phyloP scores from a whole-genome alignment of 2,888 invertebrate species.

The Eledona agricola region DNA sequence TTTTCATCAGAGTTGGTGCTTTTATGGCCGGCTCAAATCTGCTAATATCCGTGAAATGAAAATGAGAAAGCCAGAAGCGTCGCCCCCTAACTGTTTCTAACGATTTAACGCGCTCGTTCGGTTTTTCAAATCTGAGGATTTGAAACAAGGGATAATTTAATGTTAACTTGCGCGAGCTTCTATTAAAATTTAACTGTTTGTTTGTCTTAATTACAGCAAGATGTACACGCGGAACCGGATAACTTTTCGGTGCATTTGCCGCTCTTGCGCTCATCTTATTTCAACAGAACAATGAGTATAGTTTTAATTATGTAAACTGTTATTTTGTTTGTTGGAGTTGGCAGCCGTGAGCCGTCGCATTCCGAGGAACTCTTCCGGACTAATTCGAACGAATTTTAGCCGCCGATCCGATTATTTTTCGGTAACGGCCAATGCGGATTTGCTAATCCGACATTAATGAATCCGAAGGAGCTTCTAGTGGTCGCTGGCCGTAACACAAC shows the following conservation, averaged over 20 bases:
- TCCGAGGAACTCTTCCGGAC: slow-evolving; percentile 24
- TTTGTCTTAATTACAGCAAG: slow-evolving; percentile 33
- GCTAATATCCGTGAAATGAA: slow-evolving; percentile 30
- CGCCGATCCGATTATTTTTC: background rate
- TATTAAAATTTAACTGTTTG: slow-evolving; percentile 27
- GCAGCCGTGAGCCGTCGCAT: slow-evolving; percentile 23
- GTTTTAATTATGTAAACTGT: slow-evolving; percentile 37
- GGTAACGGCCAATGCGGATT: background rate
- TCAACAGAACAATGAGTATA: slow-evolving; percentile 28
- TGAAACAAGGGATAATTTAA: slow-evolving; percentile 18
- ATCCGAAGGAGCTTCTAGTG: slow-evolving; percentile 10
- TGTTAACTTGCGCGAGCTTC: slow-evolving; percentile 8
- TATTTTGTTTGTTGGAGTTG: slow-evolving; percentile 32
- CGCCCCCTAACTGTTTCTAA: no score
- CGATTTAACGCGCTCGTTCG: background rate
- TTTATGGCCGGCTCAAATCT: slow-evolving; percentile 20
- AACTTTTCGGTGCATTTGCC: slow-evolving; percentile 29
- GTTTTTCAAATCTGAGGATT: background rate
- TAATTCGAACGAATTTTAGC: slow-evolving; percentile 9
- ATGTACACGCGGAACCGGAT: slow-evolving; percentile 13
- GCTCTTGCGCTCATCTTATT: slow-evolving; percentile 32
- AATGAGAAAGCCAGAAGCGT: no score
- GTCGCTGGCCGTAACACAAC: slow-evolving; percentile 16
- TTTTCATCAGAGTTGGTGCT: slow-evolving; percentile 42
- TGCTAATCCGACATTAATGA: slow-evolving; percentile 1